phyloP scores from a whole-genome alignment of 2,888 invertebrate species.

The Vannuccia rotundouncinata region DNA sequence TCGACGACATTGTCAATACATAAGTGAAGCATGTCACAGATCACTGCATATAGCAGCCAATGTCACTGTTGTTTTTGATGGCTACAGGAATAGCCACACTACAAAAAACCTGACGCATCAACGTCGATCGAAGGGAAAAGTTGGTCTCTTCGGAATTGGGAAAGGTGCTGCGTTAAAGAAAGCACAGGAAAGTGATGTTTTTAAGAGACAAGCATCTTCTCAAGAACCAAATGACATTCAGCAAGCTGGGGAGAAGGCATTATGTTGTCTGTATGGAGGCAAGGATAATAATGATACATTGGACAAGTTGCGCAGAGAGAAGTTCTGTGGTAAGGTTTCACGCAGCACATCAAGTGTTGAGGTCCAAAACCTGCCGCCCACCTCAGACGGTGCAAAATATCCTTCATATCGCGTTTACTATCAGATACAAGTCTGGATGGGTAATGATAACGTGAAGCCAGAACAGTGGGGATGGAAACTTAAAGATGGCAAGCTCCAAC shows the following conservation, averaged over 20 bases:
- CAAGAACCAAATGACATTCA: neutral
- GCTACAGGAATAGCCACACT: conserved; percentile 42
- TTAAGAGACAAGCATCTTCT: too few relatives aligned
- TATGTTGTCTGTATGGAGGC: neutral
- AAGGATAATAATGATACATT: neutral
- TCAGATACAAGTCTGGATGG: conserved; percentile 41
- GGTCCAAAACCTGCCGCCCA: conserved; percentile 43
- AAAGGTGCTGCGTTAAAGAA: too few relatives aligned
- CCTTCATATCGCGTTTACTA: neutral
- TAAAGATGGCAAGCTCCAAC: neutral
- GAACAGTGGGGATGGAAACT: neutral
- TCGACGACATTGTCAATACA: neutral
- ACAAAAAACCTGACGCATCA: conserved; percentile 44
- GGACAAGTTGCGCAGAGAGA: neutral
- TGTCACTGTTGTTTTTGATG: conserved; percentile 44
- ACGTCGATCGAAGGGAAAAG: conserved; percentile 40
- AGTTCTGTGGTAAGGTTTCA: conserved; percentile 40
- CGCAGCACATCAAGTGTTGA: conserved; percentile 40
- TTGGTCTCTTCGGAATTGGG: too few relatives aligned
- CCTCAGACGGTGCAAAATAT: neutral
- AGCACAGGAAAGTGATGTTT: too few relatives aligned
- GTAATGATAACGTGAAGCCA: neutral
- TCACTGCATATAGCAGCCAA: conserved; percentile 38
- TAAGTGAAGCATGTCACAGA: conserved; percentile 41
- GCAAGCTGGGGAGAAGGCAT: neutral